These are phyloP conservation scores for Heterotis niloticus DNA, from an alignment of 2,113 vertebrate genomes.

Conservation along the genomic window DNA sequence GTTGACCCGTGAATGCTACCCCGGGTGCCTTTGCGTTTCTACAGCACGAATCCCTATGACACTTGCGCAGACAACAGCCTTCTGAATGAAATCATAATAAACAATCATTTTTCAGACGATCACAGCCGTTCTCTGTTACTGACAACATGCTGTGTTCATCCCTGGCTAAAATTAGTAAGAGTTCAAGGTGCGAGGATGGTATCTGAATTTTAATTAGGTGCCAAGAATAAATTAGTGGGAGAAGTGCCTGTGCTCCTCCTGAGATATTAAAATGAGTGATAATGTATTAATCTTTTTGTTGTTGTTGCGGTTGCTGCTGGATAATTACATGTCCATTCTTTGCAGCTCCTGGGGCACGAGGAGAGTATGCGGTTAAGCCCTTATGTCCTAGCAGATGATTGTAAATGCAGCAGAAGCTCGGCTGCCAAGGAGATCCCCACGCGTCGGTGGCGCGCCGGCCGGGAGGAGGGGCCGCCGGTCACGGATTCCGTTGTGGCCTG, in stretches of 20 bases:
- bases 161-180: slow-evolving; percentile 3
- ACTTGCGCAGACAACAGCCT: too few species aligned
- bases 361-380: too few species aligned
- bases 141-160: background rate
- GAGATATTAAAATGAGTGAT: background rate
- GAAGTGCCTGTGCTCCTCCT: background rate
- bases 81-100: too few species aligned
- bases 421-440: background rate
- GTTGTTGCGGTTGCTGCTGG: background rate
- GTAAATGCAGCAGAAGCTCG: too few species aligned
- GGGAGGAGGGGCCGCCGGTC: background rate
- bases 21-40: too few species aligned
- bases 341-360: background rate
- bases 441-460: background rate
- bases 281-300: too few species aligned
- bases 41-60: too few species aligned
- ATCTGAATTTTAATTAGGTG: slow-evolving; percentile 9
- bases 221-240: background rate
- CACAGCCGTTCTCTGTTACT: background rate
- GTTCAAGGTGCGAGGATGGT: slow-evolving; percentile 1
- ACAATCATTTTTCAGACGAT: too few species aligned
- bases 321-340: background rate
- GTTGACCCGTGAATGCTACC: too few species aligned
- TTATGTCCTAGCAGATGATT: too few species aligned
- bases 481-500: background rate